These are phyloP conservation scores for Netelia virgata DNA, from an alignment of 2,888 invertebrate genomes.

Conservation along the genomic window DNA sequence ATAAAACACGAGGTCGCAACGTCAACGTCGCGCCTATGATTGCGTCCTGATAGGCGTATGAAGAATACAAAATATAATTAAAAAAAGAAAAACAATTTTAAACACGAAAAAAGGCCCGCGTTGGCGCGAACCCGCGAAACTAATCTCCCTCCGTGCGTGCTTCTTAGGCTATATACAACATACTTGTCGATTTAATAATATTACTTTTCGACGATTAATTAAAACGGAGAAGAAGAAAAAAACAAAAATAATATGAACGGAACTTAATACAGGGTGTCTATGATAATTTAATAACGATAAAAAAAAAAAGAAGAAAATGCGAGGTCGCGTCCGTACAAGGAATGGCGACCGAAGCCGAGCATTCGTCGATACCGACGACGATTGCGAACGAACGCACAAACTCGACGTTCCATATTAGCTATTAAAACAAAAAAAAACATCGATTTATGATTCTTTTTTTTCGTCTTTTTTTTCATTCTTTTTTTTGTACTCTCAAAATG, in stretches of 20 bases:
- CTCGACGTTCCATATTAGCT: slow-evolving; percentile 71
- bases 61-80: slow-evolving; percentile 3
- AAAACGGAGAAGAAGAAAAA: slow-evolving; percentile 44
- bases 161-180: slow-evolving; percentile 71
- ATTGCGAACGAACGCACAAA: slow-evolving; percentile 70
- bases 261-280: slow-evolving; percentile 72
- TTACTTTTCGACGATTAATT: slow-evolving; percentile 38
- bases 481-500: slow-evolving; percentile 27
- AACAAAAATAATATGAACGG: slow-evolving; percentile 60
- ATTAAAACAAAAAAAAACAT: slow-evolving; percentile 46
- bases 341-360: slow-evolving; percentile 6
- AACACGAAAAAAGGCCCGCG: slow-evolving; percentile 30
- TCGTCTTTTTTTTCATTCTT: slow-evolving; percentile 43
- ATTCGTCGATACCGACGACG: slow-evolving; percentile 29
- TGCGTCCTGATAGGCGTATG: neutral
- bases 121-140: slow-evolving; percentile 55
- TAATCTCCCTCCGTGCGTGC: slow-evolving; percentile 69
- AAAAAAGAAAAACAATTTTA: neutral
- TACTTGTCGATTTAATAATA: slow-evolving; percentile 49
- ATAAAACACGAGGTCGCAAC: neutral
- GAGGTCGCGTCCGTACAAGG: neutral
- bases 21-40: neutral
- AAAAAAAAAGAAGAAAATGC: slow-evolving; percentile 46
- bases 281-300: slow-evolving; percentile 65
- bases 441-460: slow-evolving; percentile 21